Percentiles rank a stretch among this genome's conserved stretches.
These are phyloP conservation scores for Fragum whitleyi DNA, from an alignment of 2,888 invertebrate genomes.

Conservation along the genomic window DNA sequence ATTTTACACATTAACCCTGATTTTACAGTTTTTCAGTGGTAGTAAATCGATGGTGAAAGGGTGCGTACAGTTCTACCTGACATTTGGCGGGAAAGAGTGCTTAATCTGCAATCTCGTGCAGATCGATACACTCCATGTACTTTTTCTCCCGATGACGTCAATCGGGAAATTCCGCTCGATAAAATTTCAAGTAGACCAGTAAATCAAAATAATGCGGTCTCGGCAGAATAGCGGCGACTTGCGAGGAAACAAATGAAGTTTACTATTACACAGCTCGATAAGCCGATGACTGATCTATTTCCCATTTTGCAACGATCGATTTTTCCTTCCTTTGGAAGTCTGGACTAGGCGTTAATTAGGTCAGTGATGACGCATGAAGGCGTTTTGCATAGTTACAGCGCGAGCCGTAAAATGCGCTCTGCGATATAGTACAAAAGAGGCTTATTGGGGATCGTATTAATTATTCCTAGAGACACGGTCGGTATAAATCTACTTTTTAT, in stretches of 20 bases:
- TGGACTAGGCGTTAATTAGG: conserved; percentile 58
- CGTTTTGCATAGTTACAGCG: conserved; percentile 59
- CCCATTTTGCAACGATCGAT: conserved; percentile 28
- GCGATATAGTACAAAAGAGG: conserved; percentile 41
- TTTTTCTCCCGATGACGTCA: conserved; percentile 37
- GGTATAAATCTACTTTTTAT: too few species aligned
- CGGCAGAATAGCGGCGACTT: conserved; percentile 11
- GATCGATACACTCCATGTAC: conserved; percentile 13
- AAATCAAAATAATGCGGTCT: conserved; percentile 14
- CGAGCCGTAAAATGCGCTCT: conserved; percentile 22
- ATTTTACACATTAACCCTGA: too few species aligned
- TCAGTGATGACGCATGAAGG: conserved; percentile 65
- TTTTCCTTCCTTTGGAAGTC: conserved; percentile 41
- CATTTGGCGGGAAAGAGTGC: conserved; percentile 40
- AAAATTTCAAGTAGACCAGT: conserved; percentile 14
- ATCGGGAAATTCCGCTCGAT: conserved; percentile 33
- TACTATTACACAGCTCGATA: conserved; percentile 28
- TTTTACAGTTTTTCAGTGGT: too few species aligned
- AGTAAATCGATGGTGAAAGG: too few species aligned
- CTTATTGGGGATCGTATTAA: not conserved
- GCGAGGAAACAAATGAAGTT: conserved; percentile 29
- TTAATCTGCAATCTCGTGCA: not conserved
- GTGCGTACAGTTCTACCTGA: conserved; percentile 6
- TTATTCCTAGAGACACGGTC: not conserved
- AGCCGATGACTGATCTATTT: conserved; percentile 32